These are phyloP conservation scores for Liopterus haemorrhoidalis DNA, from an alignment of 2,888 invertebrate species.

Conservation along the genomic window DNA sequence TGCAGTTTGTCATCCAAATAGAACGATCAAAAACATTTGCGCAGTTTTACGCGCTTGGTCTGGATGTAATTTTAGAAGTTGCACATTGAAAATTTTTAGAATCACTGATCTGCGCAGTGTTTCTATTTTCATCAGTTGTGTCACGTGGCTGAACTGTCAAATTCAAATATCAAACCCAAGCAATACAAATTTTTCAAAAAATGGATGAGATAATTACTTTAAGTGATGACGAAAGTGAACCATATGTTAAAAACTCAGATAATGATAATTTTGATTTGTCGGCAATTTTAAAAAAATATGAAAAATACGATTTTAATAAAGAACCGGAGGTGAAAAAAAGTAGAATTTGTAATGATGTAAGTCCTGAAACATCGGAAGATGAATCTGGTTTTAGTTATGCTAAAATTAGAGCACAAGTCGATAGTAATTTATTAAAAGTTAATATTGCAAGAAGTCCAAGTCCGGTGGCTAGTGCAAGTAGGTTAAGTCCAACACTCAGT, in stretches of 20 bases:
- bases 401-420: conserved; percentile 9
- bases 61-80: too few relatives aligned
- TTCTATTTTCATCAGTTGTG: too few relatives aligned
- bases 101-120: too few relatives aligned
- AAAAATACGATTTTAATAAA: background rate
- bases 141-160: too few relatives aligned
- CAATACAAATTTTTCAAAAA: too few relatives aligned
- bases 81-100: too few relatives aligned
- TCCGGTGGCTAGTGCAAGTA: background rate
- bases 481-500: background rate
- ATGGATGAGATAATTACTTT: too few relatives aligned
- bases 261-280: conserved; percentile 13
- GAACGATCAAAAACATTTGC: too few relatives aligned
- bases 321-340: conserved; percentile 7
- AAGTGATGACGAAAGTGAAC: conserved; percentile 13
- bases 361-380: conserved; percentile 10
- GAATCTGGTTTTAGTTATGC: conserved; percentile 1
- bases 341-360: background rate
- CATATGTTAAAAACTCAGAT: conserved; percentile 4
- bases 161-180: too few relatives aligned
- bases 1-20: too few relatives aligned
- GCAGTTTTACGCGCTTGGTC: too few relatives aligned
- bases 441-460: background rate
- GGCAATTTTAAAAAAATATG: conserved; percentile 13
- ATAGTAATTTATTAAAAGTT: background rate